Conservation (phyloP, 1,140 invertebrate species). For the Drosophila kepulauana region DNA sequence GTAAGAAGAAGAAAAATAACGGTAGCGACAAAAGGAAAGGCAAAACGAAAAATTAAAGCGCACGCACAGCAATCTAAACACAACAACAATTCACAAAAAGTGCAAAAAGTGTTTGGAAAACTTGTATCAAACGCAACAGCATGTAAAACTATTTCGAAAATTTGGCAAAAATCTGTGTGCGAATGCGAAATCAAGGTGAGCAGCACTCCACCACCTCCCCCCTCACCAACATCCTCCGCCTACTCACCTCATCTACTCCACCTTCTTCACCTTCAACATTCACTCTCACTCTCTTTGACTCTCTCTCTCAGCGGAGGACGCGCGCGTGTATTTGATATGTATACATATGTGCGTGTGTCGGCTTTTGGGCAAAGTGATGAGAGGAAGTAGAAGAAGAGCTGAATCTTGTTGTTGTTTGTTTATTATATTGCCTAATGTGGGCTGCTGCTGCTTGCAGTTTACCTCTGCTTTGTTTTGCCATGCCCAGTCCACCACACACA, state of each 20-base stretch:
- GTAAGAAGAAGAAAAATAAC: background rate
- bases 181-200: conserved; percentile 66
- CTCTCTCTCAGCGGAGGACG: background rate
- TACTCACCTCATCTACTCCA: background rate
- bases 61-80: conserved; percentile 34
- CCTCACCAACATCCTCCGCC: background rate
- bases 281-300: background rate
- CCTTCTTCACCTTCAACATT: background rate
- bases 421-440: conserved; percentile 5
- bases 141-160: conserved; percentile 71
- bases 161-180: conserved; percentile 68
- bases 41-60: conserved; percentile 28
- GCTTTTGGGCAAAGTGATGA: background rate
- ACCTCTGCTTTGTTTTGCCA: background rate
- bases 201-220: background rate
- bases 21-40: background rate
- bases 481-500: background rate
- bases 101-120: conserved; percentile 68
- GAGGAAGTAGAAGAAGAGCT: background rate
- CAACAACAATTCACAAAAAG: conserved; percentile 71
- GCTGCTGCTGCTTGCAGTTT: conserved; percentile 13
- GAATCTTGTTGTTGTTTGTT: conserved; percentile 36
- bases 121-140: conserved; percentile 62
- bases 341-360: conserved; percentile 1
- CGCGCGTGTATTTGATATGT: background rate